Conservation (phyloP, 1,140 invertebrate species). For the Panonychus citri region DNA sequence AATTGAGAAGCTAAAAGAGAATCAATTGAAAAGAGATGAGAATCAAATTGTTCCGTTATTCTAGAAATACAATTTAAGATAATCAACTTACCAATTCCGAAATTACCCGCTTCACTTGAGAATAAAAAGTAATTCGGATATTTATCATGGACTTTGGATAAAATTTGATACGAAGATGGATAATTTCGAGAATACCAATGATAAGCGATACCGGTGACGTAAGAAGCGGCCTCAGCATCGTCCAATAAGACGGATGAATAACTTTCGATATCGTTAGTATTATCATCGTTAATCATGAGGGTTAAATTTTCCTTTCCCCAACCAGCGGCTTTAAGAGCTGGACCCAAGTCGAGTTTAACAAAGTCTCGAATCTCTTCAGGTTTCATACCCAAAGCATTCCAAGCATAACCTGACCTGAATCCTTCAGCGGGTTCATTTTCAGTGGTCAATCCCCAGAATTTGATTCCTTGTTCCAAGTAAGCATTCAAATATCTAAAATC, state of each 20-base stretch:
- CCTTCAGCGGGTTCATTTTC: slow-evolving; percentile 31
- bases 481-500: slow-evolving; percentile 33
- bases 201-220: slow-evolving; percentile 20
- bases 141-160: slow-evolving; percentile 21
- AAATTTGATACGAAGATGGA: not conserved
- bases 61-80: not conserved
- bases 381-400: not conserved
- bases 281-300: slow-evolving; percentile 4
- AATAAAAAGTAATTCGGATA: slow-evolving; percentile 47
- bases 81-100: not conserved
- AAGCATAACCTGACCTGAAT: not conserved
- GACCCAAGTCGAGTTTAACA: slow-evolving; percentile 2
- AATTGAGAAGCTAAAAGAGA: not conserved
- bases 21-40: not conserved
- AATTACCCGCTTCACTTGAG: slow-evolving; percentile 25
- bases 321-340: slow-evolving; percentile 20
- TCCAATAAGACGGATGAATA: slow-evolving; percentile 2
- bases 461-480: slow-evolving; percentile 29
- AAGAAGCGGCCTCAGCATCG: slow-evolving; percentile 1
- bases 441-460: slow-evolving; percentile 35
- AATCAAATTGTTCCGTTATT: not conserved
- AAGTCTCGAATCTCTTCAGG: slow-evolving; percentile 1
- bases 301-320: slow-evolving; percentile 10
- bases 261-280: not conserved
- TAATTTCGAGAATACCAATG: slow-evolving; percentile 39